A percentile compares a stretch with the other conserved stretches of the same genome.
Conservation (phyloP, 2,888 invertebrate species). For the Scelioninae gen. 1 region DNA sequence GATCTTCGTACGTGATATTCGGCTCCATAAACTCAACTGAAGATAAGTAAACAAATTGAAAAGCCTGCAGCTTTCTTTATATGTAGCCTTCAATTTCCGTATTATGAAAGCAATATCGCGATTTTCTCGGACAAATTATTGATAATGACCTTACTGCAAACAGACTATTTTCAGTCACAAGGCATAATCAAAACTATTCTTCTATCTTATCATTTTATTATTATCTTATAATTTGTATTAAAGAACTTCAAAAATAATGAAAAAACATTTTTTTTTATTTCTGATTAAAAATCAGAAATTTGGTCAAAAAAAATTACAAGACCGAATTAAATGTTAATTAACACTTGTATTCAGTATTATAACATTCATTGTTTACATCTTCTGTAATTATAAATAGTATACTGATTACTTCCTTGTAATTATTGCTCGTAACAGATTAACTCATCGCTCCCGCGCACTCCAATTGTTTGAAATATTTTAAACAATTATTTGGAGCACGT, state of each 20-base stretch:
- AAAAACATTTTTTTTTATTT: background rate
- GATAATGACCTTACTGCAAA: slow-evolving; percentile 30
- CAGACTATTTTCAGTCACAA: background rate
- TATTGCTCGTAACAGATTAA: slow-evolving; percentile 30
- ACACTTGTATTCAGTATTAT: slow-evolving; percentile 44
- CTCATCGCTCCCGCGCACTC: slow-evolving; percentile 7
- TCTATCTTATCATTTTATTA: background rate
- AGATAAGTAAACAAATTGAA: background rate
- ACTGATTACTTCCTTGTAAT: slow-evolving; percentile 48
- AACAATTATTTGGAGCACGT: slow-evolving; percentile 29
- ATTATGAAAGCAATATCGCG: background rate
- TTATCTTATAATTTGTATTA: background rate
- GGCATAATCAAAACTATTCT: background rate
- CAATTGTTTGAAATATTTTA: slow-evolving; percentile 21
- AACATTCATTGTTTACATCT: slow-evolving; percentile 46
- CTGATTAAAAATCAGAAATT: background rate
- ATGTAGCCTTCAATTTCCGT: slow-evolving; percentile 12
- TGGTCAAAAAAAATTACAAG: slow-evolving; percentile 16
- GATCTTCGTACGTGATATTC: too few relatives aligned
- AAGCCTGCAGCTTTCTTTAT: slow-evolving; percentile 8
- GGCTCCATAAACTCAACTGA: background rate
- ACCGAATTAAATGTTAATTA: slow-evolving; percentile 48
- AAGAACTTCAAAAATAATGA: background rate
- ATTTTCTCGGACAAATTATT: slow-evolving; percentile 17
- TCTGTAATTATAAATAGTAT: slow-evolving; percentile 28